Base-by-base conservation (phyloP, 2,888 invertebrate species). In the Panopea generosa region DNA sequence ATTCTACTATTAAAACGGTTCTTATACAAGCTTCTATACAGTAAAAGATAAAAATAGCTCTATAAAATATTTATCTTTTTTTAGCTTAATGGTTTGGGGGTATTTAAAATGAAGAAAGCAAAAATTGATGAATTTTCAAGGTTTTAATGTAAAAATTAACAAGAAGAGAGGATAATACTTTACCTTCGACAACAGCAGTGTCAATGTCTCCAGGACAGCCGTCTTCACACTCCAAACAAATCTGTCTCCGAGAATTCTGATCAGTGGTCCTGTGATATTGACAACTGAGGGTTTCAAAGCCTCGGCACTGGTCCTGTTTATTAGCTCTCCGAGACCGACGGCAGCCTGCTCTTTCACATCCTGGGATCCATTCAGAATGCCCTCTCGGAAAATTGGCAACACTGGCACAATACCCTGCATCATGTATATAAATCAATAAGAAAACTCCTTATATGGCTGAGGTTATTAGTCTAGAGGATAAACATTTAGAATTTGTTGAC, bases 331-430 rank as follows among this genome's bases (percentile, higher is more conserved):
- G 86, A 99, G 94, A 80, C 98, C 98, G 90, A 97, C 95, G 7
- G 99, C 97, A 0, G 99, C 98, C 82, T 96, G 96, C 93, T 99
- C 99, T 92, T 99, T 99, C 91, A 97, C 96, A 84, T 99, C 99
- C 0, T 98, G 97, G 69, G 96, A 94, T 0, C 99, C 99, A 93
- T 97, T 98, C 53, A 99, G 94, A 90, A 99, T 96, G 1, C 98
- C 97, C 93, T 99, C 99, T 53, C 99, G 95, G 94, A 99, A 98
- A 70, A 99, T 96, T 0, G 98, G 98, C 78, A 99, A 94, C 75
- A 99, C 95, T 9, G 99, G 98, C 2, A 97, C 95, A 66, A 99
- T 97, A 67, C 97, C 97, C 95, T 95, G 92, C 1, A 89, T 77
- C n/a, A n/a, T n/a, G n/a, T n/a, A 94, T 91, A 7, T 86, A 55